phyloP scores from a whole-genome alignment of 2,888 invertebrate species.

The Acanthosepion esculentum region DNA sequence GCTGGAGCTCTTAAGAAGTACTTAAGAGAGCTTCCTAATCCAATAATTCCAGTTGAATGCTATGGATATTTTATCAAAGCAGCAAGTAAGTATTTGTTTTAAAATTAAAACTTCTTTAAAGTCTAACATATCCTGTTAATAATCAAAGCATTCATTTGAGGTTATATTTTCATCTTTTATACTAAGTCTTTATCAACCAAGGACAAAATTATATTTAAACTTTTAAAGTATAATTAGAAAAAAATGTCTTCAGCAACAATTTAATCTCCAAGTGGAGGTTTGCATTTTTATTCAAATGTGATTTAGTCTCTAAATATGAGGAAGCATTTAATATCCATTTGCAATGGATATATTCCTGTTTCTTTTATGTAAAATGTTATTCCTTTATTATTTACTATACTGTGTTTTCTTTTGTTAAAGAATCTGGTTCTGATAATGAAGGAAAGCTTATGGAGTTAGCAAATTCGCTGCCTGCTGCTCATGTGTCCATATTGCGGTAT shows the following conservation, averaged over 20 bases:
- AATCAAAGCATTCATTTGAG: too few relatives aligned
- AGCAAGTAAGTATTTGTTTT: conserved; percentile 71
- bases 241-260: neutral
- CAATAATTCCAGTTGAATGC: conserved; percentile 84
- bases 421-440: conserved; percentile 44
- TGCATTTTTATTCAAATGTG: too few relatives aligned
- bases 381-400: too few relatives aligned
- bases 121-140: neutral
- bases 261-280: too few relatives aligned
- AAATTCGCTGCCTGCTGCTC: conserved; percentile 79
- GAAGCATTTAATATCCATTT: too few relatives aligned
- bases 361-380: too few relatives aligned
- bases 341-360: too few relatives aligned
- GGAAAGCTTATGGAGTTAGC: conserved; percentile 62
- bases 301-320: too few relatives aligned
- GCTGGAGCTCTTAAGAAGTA: conserved; percentile 80
- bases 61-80: conserved; percentile 82
- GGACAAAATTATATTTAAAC: neutral
- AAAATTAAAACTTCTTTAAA: too few relatives aligned
- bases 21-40: conserved; percentile 84
- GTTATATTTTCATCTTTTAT: too few relatives aligned
- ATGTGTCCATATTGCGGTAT: conserved; percentile 80
- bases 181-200: neutral
- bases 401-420: neutral
- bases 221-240: neutral